These are phyloP conservation scores for Athalia circularis DNA, from an alignment of 2,888 invertebrate species.

Conservation along the genomic window DNA sequence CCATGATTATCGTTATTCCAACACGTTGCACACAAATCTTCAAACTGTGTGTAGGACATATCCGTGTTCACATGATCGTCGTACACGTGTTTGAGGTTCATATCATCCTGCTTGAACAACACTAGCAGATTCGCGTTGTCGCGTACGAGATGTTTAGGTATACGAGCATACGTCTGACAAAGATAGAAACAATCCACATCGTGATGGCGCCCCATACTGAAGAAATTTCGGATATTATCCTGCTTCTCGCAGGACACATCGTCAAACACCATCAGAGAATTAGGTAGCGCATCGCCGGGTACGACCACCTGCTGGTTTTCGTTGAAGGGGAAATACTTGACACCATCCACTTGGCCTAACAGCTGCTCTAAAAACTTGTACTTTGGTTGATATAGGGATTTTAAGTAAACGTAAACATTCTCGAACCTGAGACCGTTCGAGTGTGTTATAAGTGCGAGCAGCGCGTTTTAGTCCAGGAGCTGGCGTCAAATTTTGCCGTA, in stretches of 20 bases:
- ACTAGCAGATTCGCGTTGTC: slow-evolving; percentile 57
- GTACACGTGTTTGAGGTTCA: slow-evolving; percentile 61
- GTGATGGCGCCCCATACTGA: slow-evolving; percentile 54
- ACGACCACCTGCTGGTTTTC: neutral
- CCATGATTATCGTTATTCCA: slow-evolving; percentile 48
- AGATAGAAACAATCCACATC: slow-evolving; percentile 28
- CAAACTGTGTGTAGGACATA: slow-evolving; percentile 55
- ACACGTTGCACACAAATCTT: slow-evolving; percentile 49
- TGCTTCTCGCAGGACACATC: slow-evolving; percentile 63
- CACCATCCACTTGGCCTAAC: neutral
- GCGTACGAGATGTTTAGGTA: slow-evolving; percentile 61
- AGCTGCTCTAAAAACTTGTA: slow-evolving; percentile 49
- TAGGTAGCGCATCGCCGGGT: slow-evolving; percentile 41
- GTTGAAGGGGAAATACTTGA: neutral
- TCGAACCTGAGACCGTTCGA: slow-evolving; percentile 64
- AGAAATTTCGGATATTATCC: slow-evolving; percentile 52
- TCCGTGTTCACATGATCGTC: slow-evolving; percentile 58
- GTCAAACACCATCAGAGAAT: slow-evolving; percentile 70
- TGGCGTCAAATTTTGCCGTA: too few species aligned
- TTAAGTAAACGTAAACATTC: slow-evolving; percentile 66
- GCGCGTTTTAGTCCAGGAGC: too few species aligned
- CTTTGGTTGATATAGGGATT: slow-evolving; percentile 60
- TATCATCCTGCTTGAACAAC: slow-evolving; percentile 60
- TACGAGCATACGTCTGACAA: slow-evolving; percentile 51
- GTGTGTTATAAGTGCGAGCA: slow-evolving; percentile 61